Base-by-base conservation (phyloP, 2,113 vertebrate genomes). In the Pseudorectes ferrugineus region DNA sequence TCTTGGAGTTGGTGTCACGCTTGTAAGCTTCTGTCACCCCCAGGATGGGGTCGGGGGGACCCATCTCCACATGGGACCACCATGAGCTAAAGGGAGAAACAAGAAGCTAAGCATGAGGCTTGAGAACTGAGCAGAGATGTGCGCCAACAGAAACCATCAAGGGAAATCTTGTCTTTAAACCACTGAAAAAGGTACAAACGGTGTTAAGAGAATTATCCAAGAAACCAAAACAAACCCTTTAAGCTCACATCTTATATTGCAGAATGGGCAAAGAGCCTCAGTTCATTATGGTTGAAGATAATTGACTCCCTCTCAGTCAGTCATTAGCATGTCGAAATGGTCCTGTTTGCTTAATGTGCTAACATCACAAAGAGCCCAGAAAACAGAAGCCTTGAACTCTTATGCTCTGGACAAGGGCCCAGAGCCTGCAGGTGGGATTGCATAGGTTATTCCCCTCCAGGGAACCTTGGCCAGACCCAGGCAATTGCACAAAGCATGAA, bases 61-160 rank as follows among this genome's bases (percentile, higher is more conserved):
- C 99, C 99, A 99, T 99, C 96, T 99, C 98, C 94, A 99, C 98
- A 20, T 99, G 98, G 57, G 98, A 88, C 99, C 99, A 99, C 99
- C 99, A 99, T 85, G 99, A 99, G 97, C 99, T 99, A 95, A 66
- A 97, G 89, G 42, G 40, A n/a, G 35, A 91, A 36, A 57, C 9
- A 58, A 58, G 33, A 8, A 29, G 45, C 7, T 28, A 45, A 57
- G 43, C 58, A 45, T 78, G 29, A 84, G 55, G 40, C 13, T 49
- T 28, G 35, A 61, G 61, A 89, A 58, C 11, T 6, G n/a, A 33
- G 38, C 19, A 84, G 22, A 51, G 26, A 58, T 0, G 0, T 29
- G 45, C 12, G 62, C 3, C 33, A 42, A 52, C 10, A 72, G 55
- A 86, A 94, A 80, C 24, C 7, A 17, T 54, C 49, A 48, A 20